A percentile compares a stretch with the other conserved stretches of the same genome.
Conservation (phyloP, 2,113 vertebrate species). For the Microcebus tavaratra region DNA sequence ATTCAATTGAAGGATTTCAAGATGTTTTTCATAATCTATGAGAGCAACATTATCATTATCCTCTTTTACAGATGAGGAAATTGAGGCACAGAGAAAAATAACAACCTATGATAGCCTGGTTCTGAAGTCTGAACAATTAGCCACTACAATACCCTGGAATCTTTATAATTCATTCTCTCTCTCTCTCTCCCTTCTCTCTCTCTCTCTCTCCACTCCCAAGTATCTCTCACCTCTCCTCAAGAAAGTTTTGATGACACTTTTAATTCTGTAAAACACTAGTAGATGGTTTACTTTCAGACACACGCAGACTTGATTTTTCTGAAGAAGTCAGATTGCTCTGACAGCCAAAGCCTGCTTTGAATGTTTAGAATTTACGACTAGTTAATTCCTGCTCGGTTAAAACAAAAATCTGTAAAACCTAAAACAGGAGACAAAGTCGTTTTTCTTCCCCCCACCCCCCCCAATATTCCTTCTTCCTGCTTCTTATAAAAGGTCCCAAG, state of each 20-base stretch:
- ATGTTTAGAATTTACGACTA: neutral
- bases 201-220: neutral
- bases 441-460: neutral
- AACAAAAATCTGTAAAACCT: neutral
- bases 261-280: neutral
- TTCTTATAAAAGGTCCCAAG: neutral
- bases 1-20: neutral
- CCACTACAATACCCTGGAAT: neutral
- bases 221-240: neutral
- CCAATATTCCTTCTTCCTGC: neutral
- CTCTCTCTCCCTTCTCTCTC: neutral
- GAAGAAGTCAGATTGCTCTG: neutral
- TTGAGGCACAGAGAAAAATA: neutral
- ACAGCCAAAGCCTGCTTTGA: neutral
- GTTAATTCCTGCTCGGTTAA: neutral
- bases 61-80: neutral
- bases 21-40: neutral
- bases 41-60: neutral
- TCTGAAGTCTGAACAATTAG: neutral
- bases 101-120: neutral
- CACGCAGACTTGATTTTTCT: neutral
- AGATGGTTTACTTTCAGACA: neutral
- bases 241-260: neutral
- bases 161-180: neutral
- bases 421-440: neutral